Evolutionary conservation across 1,140 invertebrate species (phyloP), one percentile per base, ranked within the genome.

Genomic region (Chironomus striatipennis): DNA sequence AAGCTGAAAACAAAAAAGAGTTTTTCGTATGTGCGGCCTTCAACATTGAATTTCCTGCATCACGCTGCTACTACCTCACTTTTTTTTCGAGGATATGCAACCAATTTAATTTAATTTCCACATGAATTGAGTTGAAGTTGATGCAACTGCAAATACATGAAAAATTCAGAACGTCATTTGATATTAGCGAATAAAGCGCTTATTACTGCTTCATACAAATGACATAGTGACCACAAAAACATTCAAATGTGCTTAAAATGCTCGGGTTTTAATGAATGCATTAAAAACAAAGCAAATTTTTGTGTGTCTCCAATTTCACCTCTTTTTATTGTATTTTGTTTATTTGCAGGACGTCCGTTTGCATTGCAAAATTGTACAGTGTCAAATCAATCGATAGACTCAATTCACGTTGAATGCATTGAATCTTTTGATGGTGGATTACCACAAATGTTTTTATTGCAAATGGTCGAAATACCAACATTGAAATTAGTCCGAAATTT

Each of bases 371-470:
- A 96, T 82, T 96, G 94, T 81, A 90, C 90, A n/a, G 86, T 95
- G n/a, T 87, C 90, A 74, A 96, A 96, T 81, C 91, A 93, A 79
- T 95, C 92, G 70, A 88, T 89, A 75, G 91, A 95, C 78, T 90
- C 91, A 0, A 78, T 95, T 73, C 86, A 90, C 79, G 90, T 94
- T 4, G 88, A 91, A 65, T 95, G 93, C 78, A 85, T 88, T 34
- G 91, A 93, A 81, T 91, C 92, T 74, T 95, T 93, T 82, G 91
- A 94, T 79, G 93, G 93, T 67, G 93, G 93, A 2, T 84, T 94
- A 42, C 90, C 91, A 6, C 91, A 94, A 80, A 87, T 86, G 74
- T 95, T 94, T 80, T 85, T 92, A 65, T 86, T 94, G 82, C 91
- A 93, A 78, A 84, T 94, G 2, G 86, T 91, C 21, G 88, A 89